Evolutionary conservation across 2,888 invertebrate species (phyloP).

Genomic region (Perdita meconis): DNA sequence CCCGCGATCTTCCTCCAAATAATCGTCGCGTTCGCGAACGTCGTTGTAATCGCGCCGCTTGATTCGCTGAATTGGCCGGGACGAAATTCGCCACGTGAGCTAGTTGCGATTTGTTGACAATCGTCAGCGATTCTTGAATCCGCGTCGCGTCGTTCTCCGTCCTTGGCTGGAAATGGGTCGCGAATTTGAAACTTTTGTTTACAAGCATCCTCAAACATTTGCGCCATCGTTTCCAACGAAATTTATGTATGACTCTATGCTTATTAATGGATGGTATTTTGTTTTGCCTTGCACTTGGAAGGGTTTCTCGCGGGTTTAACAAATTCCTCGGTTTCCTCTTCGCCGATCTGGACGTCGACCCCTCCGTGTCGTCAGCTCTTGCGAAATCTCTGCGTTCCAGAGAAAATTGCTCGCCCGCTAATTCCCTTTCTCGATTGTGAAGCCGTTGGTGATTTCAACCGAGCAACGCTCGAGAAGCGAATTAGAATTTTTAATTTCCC

Average conservation of each 20-base stretch:
- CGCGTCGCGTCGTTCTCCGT: background rate
- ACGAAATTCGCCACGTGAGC: background rate
- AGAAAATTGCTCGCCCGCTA: slow-evolving; percentile 46
- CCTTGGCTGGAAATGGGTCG: slow-evolving; percentile 27
- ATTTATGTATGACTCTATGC: background rate
- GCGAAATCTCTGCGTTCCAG: slow-evolving; percentile 51
- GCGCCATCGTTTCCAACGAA: background rate
- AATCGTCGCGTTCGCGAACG: background rate
- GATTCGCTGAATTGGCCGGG: slow-evolving; percentile 32
- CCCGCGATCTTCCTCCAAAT: background rate
- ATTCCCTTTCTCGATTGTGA: slow-evolving; percentile 38
- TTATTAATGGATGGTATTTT: background rate
- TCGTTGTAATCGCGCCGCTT: background rate
- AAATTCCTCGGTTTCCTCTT: background rate
- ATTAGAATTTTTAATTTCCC: slow-evolving; percentile 46
- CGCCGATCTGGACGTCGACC: slow-evolving; percentile 30
- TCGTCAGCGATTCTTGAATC: slow-evolving; percentile 38
- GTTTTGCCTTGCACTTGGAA: background rate
- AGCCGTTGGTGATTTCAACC: background rate
- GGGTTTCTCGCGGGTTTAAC: background rate
- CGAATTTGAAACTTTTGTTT: slow-evolving; percentile 19
- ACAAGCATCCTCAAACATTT: background rate
- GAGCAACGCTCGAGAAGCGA: background rate
- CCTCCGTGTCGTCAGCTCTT: slow-evolving; percentile 35
- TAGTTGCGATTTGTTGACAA: slow-evolving; percentile 41